Evolutionary conservation across 2,888 invertebrate genomes (phyloP).

Genomic region (Gibbula magus): DNA sequence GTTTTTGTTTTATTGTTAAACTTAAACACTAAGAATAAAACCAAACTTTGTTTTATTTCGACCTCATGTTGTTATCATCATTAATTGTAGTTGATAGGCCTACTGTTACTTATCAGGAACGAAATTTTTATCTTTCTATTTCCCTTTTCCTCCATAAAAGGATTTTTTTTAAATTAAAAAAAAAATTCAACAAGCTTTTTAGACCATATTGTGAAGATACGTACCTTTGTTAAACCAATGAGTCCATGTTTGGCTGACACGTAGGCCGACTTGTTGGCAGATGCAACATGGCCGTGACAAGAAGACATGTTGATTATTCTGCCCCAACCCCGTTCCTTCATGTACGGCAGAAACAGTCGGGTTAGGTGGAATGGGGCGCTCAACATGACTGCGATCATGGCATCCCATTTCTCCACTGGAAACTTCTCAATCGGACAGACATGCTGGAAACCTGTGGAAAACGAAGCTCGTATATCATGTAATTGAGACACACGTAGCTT

Average conservation of each 20-base stretch:
- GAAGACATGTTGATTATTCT: slow-evolving; percentile 70
- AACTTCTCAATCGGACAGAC: slow-evolving; percentile 58
- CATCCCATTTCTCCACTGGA: slow-evolving; percentile 64
- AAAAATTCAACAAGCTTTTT: too few species aligned
- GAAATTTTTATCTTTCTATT: too few species aligned
- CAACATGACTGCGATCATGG: slow-evolving; percentile 59
- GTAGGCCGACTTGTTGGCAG: slow-evolving; percentile 67
- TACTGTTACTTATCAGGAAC: too few species aligned
- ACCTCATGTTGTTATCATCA: too few species aligned
- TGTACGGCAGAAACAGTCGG: slow-evolving; percentile 48
- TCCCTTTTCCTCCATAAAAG: too few species aligned
- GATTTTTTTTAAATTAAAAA: too few species aligned
- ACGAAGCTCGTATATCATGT: too few species aligned
- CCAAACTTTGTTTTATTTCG: too few species aligned
- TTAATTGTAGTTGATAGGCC: too few species aligned
- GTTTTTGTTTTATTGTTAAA: too few species aligned
- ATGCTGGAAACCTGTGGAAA: slow-evolving; percentile 58
- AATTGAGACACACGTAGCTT: background rate
- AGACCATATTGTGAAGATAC: too few species aligned
- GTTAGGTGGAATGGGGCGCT: slow-evolving; percentile 62
- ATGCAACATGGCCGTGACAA: slow-evolving; percentile 63
- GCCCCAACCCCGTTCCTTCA: slow-evolving; percentile 59
- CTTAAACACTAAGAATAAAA: too few species aligned
- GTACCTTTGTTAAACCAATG: slow-evolving; percentile 67
- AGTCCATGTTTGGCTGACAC: slow-evolving; percentile 70